Percentiles rank a stretch among this genome's conserved stretches.
phyloP scores from a whole-genome alignment of 2,888 invertebrate species.

The Caenorhabditis sinica region DNA sequence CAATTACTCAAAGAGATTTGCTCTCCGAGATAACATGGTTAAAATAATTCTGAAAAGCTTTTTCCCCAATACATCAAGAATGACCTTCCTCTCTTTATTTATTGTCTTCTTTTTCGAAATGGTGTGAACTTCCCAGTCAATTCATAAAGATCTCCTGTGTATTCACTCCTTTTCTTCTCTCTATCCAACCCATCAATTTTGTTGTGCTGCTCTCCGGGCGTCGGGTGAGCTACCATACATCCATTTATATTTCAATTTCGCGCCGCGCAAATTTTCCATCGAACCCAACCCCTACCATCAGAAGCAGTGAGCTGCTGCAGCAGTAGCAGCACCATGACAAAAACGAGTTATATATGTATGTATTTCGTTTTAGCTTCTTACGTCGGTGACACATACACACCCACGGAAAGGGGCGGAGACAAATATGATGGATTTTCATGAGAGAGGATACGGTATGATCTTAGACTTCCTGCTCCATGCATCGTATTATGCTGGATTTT shows the following conservation, averaged over 20 bases:
- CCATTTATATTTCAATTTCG: conserved; percentile 60
- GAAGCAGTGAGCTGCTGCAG: not conserved
- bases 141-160: conserved; percentile 13
- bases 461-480: not conserved
- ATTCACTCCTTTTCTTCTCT: not conserved
- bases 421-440: conserved; percentile 18
- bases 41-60: conserved; percentile 4
- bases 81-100: not conserved
- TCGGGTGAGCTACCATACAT: conserved; percentile 25
- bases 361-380: conserved; percentile 45
- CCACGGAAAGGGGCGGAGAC: not conserved
- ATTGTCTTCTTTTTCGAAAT: not conserved
- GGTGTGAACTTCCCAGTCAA: conserved; percentile 12
- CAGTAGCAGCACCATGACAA: conserved; percentile 18
- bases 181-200: conserved; percentile 43
- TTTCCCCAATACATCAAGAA: not conserved
- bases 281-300: not conserved
- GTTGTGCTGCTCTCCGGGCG: conserved; percentile 14
- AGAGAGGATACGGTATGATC: not conserved
- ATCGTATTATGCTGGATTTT: not conserved
- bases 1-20: conserved; percentile 45
- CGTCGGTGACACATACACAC: conserved; percentile 12
- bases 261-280: not conserved
- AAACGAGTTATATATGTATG: conserved; percentile 60
- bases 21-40: conserved; percentile 14